Percentiles rank a stretch among this genome's conserved stretches.
phyloP scores from a whole-genome alignment of 2,888 invertebrate genomes.

The Hemicrepidius hirtus region DNA sequence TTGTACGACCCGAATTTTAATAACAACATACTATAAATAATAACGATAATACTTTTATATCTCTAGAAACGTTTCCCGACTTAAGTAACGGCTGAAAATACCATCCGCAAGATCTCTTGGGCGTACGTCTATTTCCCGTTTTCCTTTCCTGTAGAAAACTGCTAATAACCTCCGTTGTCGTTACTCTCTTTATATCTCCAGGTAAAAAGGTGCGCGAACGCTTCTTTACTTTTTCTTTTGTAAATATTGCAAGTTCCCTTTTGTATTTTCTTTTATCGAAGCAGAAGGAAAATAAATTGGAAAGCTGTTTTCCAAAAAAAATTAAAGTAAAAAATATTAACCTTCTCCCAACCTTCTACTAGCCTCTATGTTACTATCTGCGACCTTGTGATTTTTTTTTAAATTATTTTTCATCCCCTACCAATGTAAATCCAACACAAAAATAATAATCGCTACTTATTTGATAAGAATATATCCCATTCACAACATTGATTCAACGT shows the following conservation, averaged over 20 bases:
- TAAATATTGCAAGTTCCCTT: not conserved
- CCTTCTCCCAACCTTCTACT: no score
- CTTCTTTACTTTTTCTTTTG: not conserved
- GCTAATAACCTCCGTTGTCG: conserved; percentile 20
- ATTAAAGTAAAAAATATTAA: no score
- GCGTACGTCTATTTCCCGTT: conserved; percentile 18
- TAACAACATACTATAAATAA: conserved; percentile 19
- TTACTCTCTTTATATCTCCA: conserved; percentile 5
- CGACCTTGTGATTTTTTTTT: no score
- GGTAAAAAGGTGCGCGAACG: conserved; percentile 8
- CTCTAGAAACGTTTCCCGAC: conserved; percentile 3
- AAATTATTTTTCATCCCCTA: no score
- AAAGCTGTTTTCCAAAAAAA: no score
- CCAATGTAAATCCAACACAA: no score
- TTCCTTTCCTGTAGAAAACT: conserved; percentile 22
- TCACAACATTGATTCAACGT: no score
- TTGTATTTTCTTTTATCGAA: not conserved
- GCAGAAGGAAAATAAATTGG: not conserved
- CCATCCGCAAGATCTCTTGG: conserved; percentile 15
- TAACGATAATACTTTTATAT: conserved; percentile 16
- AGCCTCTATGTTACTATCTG: no score
- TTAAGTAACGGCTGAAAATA: conserved; percentile 15
- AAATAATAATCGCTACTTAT: no score
- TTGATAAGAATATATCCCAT: no score
- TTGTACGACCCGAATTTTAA: conserved; percentile 16